A percentile compares a stretch with the other conserved stretches of the same genome.
These are phyloP conservation scores for Cranoglanis bouderius DNA, from an alignment of 2,113 vertebrate genomes.

Conservation along the genomic window DNA sequence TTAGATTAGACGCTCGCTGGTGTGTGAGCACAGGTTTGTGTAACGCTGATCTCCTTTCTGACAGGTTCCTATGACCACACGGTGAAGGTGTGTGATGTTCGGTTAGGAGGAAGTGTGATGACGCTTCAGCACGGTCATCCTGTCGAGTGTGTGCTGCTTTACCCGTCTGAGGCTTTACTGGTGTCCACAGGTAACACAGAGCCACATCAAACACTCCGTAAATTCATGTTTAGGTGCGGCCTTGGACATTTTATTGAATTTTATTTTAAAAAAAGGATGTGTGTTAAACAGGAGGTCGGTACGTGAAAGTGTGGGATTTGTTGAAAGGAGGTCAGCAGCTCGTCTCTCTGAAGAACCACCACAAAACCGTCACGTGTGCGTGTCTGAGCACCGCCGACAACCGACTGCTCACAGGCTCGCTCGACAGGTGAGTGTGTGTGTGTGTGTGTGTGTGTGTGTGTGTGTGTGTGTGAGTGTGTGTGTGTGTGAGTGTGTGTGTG, in stretches of 20 bases:
- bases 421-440: conserved; percentile 84
- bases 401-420: conserved; percentile 87
- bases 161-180: conserved; percentile 91
- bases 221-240: not conserved
- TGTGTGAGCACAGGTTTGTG: not conserved
- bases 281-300: conserved; percentile 82
- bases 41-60: not conserved
- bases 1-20: no score
- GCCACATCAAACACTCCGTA: not conserved
- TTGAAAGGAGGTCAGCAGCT: conserved; percentile 91
- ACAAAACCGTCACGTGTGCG: conserved; percentile 94
- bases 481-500: no score
- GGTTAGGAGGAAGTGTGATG: conserved; percentile 82
- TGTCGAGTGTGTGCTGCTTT: conserved; percentile 93
- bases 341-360: conserved; percentile 93
- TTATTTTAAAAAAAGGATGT: not conserved
- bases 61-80: conserved; percentile 96
- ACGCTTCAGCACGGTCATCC: conserved; percentile 92
- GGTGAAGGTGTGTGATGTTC: conserved; percentile 89
- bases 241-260: not conserved
- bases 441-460: not conserved
- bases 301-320: conserved; percentile 95
- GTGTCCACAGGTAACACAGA: conserved; percentile 86
- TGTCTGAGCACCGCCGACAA: conserved; percentile 88
- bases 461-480: no score